Conservation (phyloP, 2,888 invertebrate species). For the Drosophila nigricruria region DNA sequence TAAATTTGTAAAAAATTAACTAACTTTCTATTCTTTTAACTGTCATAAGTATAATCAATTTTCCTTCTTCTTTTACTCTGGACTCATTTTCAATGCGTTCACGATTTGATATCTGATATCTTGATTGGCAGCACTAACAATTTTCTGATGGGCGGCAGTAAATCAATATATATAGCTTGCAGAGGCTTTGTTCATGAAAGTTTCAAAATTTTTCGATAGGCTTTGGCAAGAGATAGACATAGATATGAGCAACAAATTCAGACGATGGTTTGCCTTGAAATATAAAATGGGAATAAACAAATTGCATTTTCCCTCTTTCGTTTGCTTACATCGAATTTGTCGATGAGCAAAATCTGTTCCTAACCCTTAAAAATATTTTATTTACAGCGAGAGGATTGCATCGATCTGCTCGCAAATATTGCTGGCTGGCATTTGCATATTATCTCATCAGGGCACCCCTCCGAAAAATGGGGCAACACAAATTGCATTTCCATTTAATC, state of each 20-base stretch:
- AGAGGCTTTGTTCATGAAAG: background rate
- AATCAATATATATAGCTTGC: background rate
- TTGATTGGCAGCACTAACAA: background rate
- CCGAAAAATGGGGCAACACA: constrained; percentile 8
- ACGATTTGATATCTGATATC: background rate
- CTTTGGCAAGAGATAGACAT: too few species aligned
- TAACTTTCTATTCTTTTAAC: too few species aligned
- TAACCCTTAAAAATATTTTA: background rate
- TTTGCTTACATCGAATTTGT: background rate
- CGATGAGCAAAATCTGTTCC: background rate
- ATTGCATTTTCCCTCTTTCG: constrained; percentile 2
- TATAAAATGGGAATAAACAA: background rate
- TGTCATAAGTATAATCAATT: too few species aligned
- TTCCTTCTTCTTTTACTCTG: background rate
- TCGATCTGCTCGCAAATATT: constrained; percentile 19
- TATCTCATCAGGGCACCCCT: background rate
- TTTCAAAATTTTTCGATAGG: background rate
- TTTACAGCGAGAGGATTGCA: constrained; percentile 1
- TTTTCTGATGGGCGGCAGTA: background rate
- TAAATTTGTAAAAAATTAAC: too few species aligned
- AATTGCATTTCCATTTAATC: constrained; percentile 58
- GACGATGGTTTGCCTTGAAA: background rate
- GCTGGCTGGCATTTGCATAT: constrained; percentile 27
- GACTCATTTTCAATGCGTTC: background rate
- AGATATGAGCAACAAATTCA: background rate